Evolutionary conservation across 2,888 invertebrate genomes (phyloP), one percentile per base, ranked within the genome.

Genomic region (Sabellastarte sp.): DNA sequence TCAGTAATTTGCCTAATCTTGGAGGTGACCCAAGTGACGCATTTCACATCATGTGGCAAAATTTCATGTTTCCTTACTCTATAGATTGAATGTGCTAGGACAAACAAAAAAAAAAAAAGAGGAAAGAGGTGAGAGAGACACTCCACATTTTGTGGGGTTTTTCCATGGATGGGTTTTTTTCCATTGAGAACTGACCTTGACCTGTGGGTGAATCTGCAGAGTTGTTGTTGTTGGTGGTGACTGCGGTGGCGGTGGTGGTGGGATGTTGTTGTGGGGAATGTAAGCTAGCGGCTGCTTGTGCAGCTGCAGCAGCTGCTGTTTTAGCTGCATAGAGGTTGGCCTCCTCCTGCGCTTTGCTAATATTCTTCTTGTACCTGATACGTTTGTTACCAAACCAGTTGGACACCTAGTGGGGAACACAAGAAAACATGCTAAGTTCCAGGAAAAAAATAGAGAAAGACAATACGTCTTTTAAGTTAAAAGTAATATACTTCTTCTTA

Each of bases 351-450:
- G 97, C 97, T 86, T 99, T 99, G 80, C 96, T 97, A 76, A 99
- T 98, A 87, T 98, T 98, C 88, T 99, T 99, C 91, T 99, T 99
- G 88, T 98, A 99, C 79, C 98, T 91, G 87, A 99, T 99, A 82
- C 98, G 90, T 86, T 98, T 98, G 87, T 98, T 98, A 76, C 98
- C 98, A 85, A 98, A 98, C 98, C 98, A 98, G 89, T 98, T 98
- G 76, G 97, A 97, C 70, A 97, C 95, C 93, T 93, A 75, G 30
- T 53, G 53, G 24, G 24, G 53, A 5, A 53, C 5, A 53, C 53
- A 53, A 15, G 24, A 15, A n/a, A 53, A 26, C 53, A 41, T 15
- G 20, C 41, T 41, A 41, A 10, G n/a, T n/a, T n/a, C n/a, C n/a
- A n/a, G n/a, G n/a, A n/a, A n/a, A n/a, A n/a, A n/a, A n/a, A n/a